Evolutionary conservation across 2,888 invertebrate species (phyloP), one percentile per base, ranked within the genome.

Genomic region (Coremacera marginata): DNA sequence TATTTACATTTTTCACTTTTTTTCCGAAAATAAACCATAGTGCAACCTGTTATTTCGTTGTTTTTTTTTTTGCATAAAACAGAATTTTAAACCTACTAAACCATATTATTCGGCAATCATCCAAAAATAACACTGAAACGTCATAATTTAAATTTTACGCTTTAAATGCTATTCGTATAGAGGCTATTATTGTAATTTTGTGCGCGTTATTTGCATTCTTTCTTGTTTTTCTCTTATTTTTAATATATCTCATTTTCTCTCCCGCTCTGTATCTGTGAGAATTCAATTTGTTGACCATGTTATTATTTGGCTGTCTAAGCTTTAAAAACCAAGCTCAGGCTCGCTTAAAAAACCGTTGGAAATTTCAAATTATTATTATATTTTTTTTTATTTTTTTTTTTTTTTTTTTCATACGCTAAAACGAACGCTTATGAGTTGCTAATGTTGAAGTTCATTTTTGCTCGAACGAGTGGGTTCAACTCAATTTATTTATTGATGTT

Each of bases 71-170:
- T 60, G 57, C 19, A 19, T 44, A 60, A 60, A 25, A 60, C 57
- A 11, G 25, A 7, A 11, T 60, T 60, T 60, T 22, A 19, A 11
- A 7, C 8, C 37, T 37, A 37, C 8, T 7, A 37, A 37, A 14
- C 22, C 44, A 9, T 44, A 5, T 1, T 44, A 25, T 60, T 78
- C 78, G 74, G 77, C 79, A 79, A 82, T 65, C 78, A 78, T 55
- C 83, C 82, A 81, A 85, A 84, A 84, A 84, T 84, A 84, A 84
- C 81, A 76, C 79, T 60, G 77, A 84, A 84, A 84, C 84, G 84
- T 85, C 85, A 84, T 84, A 82, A 81, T 80, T 78, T 79, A 19
- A 77, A 79, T 74, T 81, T 75, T 79, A 76, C 75, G 70, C 44
- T 78, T 70, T 37, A 1, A 7, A 37, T 5, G 37, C 44, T 19